These are phyloP conservation scores for Troglohyphantes excavatus DNA, from an alignment of 2,888 invertebrate species.

Conservation along the genomic window DNA sequence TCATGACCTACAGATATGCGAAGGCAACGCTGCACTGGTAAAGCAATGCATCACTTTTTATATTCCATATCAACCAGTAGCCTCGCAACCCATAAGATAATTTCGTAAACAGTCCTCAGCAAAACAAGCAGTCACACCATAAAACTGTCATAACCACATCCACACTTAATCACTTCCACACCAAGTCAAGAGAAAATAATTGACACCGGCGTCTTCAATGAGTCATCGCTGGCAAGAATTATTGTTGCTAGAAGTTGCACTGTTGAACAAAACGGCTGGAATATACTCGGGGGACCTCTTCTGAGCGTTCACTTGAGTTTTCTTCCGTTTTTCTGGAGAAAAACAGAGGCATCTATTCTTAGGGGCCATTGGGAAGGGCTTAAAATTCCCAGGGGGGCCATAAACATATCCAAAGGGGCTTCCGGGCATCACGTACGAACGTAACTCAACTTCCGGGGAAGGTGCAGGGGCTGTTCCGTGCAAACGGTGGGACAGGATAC, in stretches of 20 bases:
- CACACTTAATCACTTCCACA: neutral
- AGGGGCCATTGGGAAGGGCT: conserved; percentile 20
- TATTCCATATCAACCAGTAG: too few species aligned
- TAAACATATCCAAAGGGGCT: conserved; percentile 49
- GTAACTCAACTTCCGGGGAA: conserved; percentile 28
- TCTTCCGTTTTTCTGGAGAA: conserved; percentile 14
- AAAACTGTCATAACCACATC: conserved; percentile 4
- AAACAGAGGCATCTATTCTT: conserved; percentile 37
- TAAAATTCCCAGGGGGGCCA: conserved; percentile 38
- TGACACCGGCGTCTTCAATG: neutral
- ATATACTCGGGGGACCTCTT: conserved; percentile 22
- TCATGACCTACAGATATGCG: too few species aligned
- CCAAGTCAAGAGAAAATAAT: neutral
- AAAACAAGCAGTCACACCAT: conserved; percentile 9
- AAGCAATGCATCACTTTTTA: too few species aligned
- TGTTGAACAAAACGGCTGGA: conserved; percentile 36
- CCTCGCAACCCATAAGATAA: neutral
- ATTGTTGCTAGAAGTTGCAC: neutral
- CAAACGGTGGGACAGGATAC: neutral
- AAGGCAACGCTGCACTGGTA: too few species aligned
- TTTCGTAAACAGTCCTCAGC: neutral
- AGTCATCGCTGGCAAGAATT: conserved; percentile 25
- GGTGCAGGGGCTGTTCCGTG: neutral
- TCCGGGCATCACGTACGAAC: conserved; percentile 7
- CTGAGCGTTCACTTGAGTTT: conserved; percentile 39